Evolutionary conservation across 2,888 invertebrate genomes (phyloP).

Genomic region (Cosmia pyralina): DNA sequence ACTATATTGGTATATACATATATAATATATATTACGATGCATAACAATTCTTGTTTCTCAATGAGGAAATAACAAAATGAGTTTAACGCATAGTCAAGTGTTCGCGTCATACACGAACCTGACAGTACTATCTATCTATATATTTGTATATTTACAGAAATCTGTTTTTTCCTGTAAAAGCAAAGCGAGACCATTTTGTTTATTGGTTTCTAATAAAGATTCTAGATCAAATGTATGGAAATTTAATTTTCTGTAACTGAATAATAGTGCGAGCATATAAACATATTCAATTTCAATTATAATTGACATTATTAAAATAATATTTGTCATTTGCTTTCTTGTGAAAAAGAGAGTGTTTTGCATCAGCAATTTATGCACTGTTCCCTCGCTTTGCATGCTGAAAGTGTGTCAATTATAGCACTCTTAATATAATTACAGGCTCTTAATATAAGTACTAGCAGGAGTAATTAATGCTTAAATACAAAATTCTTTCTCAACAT

Average conservation of each 20-base stretch:
- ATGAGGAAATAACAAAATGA: slow-evolving; percentile 40
- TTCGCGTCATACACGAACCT: background rate
- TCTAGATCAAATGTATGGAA: background rate
- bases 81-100: slow-evolving; percentile 5
- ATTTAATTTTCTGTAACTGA: background rate
- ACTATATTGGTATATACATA: background rate
- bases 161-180: slow-evolving; percentile 30
- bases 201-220: background rate
- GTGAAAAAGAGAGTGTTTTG: slow-evolving; percentile 1
- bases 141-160: slow-evolving; percentile 18
- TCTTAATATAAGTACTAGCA: slow-evolving; percentile 39
- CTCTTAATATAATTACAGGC: slow-evolving; percentile 37
- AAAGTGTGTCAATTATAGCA: slow-evolving; percentile 50
- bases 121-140: background rate
- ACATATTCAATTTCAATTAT: background rate
- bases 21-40: background rate
- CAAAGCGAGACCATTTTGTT: background rate
- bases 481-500: slow-evolving; percentile 55
- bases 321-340: slow-evolving; percentile 5
- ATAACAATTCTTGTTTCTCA: slow-evolving; percentile 15
- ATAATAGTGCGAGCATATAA: background rate
- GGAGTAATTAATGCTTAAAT: slow-evolving; percentile 49
- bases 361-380: background rate
- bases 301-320: slow-evolving; percentile 13
- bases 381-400: slow-evolving; percentile 26